Evolutionary conservation across 2,113 vertebrate species (phyloP), one percentile per base, ranked within the genome.

Genomic region (Oenanthe oenanthe): DNA sequence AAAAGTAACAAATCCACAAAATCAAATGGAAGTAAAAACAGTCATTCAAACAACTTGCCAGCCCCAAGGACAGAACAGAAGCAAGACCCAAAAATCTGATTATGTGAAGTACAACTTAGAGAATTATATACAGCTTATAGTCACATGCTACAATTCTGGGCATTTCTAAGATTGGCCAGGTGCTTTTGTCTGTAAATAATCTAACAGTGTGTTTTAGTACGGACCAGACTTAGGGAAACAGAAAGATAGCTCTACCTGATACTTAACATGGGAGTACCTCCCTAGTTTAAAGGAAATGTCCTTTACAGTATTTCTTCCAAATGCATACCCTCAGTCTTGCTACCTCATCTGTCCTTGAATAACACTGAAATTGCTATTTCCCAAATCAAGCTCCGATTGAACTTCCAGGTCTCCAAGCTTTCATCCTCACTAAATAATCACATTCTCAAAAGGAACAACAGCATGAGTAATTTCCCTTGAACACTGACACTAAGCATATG

Each of bases 371-470:
- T 61, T 86, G 28, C 56, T 74, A 75, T 70, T 89, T 76, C 70
- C 89, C 56, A 71, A 75, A 76, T 60, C 45, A 77, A 73, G 45
- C 32, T 80, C 74, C 76, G n/a, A 89, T 71, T 89, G 74, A 93
- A 85, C 68, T 93, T 97, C 54, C 80, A 95, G 92, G 62, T 93
- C 58, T 81, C 72, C 75, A 70, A 60, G 73, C 83, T 92, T 89
- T 96, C 83, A 89, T 79, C 79, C 74, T 95, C 77, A 38, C 78
- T 92, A 86, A 95, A 89, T 0, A 22, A 90, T 72, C 63, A 77
- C 61, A 72, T 76, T 88, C 79, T 96, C 63, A 79, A 83, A 91
- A n/a, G 48, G 47, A 92, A 81, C 61, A 77, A 75, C 76, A 86
- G 45, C 70, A 80, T 5, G 36, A 96, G 65, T 86, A 88, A 92